Percentiles rank a stretch among this genome's conserved stretches.
Conservation (phyloP, 2,888 invertebrate species). For the Pantelozetes paolii region DNA sequence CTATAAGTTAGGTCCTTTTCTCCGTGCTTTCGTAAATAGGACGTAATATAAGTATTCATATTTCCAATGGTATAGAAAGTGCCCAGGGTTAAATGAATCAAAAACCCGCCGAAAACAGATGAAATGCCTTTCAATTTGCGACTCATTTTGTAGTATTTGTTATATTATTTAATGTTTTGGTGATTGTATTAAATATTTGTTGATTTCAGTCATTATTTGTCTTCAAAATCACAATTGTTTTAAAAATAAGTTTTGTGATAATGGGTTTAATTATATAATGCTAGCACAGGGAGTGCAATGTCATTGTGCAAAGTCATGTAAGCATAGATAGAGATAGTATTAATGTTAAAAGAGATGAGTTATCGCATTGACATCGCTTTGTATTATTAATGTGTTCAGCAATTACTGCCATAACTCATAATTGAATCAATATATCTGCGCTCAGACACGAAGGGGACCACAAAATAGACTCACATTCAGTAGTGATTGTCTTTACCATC, state of each 20-base stretch:
- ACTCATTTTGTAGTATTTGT: background rate
- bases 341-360: constrained; percentile 21
- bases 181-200: no score
- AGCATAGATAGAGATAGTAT: constrained; percentile 20
- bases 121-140: constrained; percentile 41
- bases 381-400: constrained; percentile 32
- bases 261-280: background rate
- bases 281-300: constrained; percentile 2
- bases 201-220: background rate
- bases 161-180: background rate
- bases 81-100: constrained; percentile 48
- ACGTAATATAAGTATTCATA: constrained; percentile 11
- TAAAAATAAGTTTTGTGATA: background rate
- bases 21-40: constrained; percentile 45
- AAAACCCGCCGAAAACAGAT: constrained; percentile 47
- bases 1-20: constrained; percentile 42
- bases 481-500: constrained; percentile 3
- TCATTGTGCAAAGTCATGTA: constrained; percentile 26
- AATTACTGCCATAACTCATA: constrained; percentile 35
- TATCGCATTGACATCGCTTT: constrained; percentile 2
- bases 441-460: background rate
- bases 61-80: constrained; percentile 48
- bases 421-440: constrained; percentile 24
- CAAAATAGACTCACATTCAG: background rate
- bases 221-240: background rate